A percentile compares a stretch with the other conserved stretches of the same genome.
phyloP scores from a whole-genome alignment of 2,888 invertebrate genomes.

The Himalopsyche japonica region DNA sequence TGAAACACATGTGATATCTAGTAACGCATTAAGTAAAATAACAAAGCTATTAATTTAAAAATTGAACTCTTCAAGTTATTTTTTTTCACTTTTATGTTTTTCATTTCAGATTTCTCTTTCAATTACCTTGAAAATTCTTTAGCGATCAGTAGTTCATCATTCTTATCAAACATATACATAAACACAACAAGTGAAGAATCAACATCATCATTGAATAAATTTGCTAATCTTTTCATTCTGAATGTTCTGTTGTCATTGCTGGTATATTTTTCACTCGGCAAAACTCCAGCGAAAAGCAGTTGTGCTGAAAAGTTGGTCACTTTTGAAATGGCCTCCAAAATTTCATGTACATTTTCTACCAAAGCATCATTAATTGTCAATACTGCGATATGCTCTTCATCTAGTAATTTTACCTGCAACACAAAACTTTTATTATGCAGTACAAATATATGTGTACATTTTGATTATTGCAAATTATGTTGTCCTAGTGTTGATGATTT shows the following conservation, averaged over 20 bases:
- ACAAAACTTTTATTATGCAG: background rate
- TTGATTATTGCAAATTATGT: too few relatives aligned
- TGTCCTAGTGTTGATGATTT: too few relatives aligned
- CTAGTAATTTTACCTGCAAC: constrained; percentile 53
- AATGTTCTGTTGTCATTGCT: background rate
- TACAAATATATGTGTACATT: background rate
- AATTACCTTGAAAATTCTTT: background rate
- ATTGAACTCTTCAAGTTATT: too few relatives aligned
- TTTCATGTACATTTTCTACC: constrained; percentile 49
- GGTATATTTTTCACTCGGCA: constrained; percentile 44
- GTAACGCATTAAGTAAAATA: too few relatives aligned
- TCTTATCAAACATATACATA: constrained; percentile 41
- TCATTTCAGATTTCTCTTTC: too few relatives aligned
- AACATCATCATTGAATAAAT: constrained; percentile 21
- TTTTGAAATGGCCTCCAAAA: constrained; percentile 48
- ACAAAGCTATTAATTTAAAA: too few relatives aligned
- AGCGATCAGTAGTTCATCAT: constrained; percentile 7
- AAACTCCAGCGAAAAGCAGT: constrained; percentile 50
- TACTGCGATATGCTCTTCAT: constrained; percentile 52
- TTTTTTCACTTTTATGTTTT: too few relatives aligned
- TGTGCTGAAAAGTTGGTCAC: constrained; percentile 53
- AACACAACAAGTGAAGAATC: constrained; percentile 40
- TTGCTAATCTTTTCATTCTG: background rate
- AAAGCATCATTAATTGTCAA: constrained; percentile 52
- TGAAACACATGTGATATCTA: too few relatives aligned